These are phyloP conservation scores for Dendroctonus ponderosae DNA, from an alignment of 1,140 invertebrate species.

Conservation along the genomic window DNA sequence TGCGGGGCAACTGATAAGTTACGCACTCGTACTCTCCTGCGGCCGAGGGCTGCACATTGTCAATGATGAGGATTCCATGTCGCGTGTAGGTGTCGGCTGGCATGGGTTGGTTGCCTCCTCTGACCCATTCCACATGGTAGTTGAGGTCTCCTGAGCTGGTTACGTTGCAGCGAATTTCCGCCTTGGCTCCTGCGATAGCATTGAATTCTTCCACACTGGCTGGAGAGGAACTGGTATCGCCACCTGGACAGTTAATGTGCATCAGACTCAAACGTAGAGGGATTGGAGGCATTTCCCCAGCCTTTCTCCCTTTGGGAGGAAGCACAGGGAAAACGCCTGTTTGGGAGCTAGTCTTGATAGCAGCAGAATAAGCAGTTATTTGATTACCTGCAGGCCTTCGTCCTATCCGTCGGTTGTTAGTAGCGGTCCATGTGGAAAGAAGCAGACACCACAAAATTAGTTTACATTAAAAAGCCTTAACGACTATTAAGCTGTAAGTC, in stretches of 20 bases:
- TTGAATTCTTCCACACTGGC: conserved; percentile 43
- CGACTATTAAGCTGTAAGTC: too few species aligned
- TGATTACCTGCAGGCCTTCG: too few species aligned
- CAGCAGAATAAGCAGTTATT: too few species aligned
- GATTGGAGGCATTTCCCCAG: too few species aligned
- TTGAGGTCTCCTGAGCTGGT: conserved; percentile 14
- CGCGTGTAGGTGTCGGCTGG: conserved; percentile 59
- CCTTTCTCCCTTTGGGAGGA: too few species aligned
- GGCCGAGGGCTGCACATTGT: conserved; percentile 62
- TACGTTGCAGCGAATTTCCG: conserved; percentile 62
- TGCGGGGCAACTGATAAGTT: conserved; percentile 48
- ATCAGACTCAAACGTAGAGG: too few species aligned
- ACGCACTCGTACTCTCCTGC: conserved; percentile 79
- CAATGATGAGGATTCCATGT: conserved; percentile 63
- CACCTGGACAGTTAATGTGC: conserved; percentile 15
- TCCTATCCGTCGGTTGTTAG: too few species aligned
- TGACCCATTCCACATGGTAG: conserved; percentile 62
- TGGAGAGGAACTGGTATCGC: conserved; percentile 24
- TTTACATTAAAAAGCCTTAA: too few species aligned
- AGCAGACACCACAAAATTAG: too few species aligned
- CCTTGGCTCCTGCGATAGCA: conserved; percentile 64
- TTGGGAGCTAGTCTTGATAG: too few species aligned
- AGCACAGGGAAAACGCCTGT: too few species aligned
- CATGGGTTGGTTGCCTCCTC: conserved; percentile 61
- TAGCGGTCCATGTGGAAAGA: too few species aligned